These are phyloP conservation scores for Nyctibius bracteatus DNA, from an alignment of 2,113 vertebrate genomes.

Conservation along the genomic window DNA sequence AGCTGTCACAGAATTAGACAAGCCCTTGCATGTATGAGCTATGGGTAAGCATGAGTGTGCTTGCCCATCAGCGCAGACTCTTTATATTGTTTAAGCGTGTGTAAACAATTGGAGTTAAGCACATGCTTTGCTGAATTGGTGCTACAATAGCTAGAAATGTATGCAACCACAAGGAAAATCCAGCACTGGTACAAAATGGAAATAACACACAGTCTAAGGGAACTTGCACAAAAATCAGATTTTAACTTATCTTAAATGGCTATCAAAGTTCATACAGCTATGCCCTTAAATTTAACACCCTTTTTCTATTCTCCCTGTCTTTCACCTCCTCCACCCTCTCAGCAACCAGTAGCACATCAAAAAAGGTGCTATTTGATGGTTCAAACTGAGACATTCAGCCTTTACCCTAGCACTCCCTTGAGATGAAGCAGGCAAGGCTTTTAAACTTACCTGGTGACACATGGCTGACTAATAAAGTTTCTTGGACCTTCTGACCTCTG, in stretches of 20 bases:
- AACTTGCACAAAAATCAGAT: background rate
- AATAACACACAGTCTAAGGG: background rate
- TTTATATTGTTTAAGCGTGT: background rate
- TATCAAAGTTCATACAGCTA: background rate
- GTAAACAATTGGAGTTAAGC: background rate
- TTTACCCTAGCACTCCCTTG: conserved; percentile 7
- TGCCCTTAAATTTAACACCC: background rate
- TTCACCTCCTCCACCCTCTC: conserved; percentile 20
- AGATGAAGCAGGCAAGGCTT: conserved; percentile 35
- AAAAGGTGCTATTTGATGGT: conserved; percentile 22
- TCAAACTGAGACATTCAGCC: conserved; percentile 27
- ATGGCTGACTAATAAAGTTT: conserved; percentile 53
- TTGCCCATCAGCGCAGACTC: background rate
- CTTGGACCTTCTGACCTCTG: conserved; percentile 49
- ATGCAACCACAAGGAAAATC: background rate
- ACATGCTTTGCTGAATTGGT: background rate
- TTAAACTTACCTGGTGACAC: conserved; percentile 55
- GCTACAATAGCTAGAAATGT: background rate
- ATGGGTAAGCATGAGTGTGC: background rate
- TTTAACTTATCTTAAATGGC: background rate
- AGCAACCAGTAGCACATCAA: conserved; percentile 46
- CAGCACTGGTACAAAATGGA: background rate
- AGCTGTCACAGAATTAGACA: background rate
- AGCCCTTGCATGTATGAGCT: background rate
- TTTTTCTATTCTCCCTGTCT: background rate